Evolutionary conservation across 2,888 invertebrate genomes (phyloP).

Genomic region (Leucania comma): DNA sequence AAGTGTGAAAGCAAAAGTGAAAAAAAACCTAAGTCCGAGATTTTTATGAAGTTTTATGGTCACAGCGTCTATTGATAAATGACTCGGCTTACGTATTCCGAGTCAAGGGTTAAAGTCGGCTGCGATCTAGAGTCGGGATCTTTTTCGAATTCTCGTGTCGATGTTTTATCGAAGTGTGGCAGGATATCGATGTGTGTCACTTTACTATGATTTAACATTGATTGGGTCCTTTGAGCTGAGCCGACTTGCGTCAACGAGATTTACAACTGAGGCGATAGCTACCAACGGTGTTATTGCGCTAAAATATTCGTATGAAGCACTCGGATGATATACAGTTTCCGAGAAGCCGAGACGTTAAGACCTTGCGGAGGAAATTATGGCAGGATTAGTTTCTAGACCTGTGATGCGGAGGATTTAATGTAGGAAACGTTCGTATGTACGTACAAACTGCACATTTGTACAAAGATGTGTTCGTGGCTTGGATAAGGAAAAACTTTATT

Average conservation of each 20-base stretch:
- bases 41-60: constrained; percentile 72
- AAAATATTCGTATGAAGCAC: constrained; percentile 69
- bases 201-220: constrained; percentile 86
- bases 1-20: constrained; percentile 58
- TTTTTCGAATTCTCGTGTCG: constrained; percentile 79
- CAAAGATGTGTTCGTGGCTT: not conserved
- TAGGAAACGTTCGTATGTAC: constrained; percentile 59
- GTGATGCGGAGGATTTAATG: constrained; percentile 61
- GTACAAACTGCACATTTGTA: constrained; percentile 38
- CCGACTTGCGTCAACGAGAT: constrained; percentile 77
- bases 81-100: constrained; percentile 84
- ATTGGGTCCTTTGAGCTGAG: constrained; percentile 82
- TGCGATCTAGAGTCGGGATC: constrained; percentile 84
- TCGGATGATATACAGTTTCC: constrained; percentile 71
- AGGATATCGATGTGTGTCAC: constrained; percentile 79
- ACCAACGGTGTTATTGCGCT: constrained; percentile 76
- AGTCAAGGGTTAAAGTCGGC: constrained; percentile 86
- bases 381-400: constrained; percentile 74
- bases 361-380: constrained; percentile 73
- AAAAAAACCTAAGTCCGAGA: constrained; percentile 59
- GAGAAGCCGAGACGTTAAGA: constrained; percentile 75
- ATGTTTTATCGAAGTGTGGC: constrained; percentile 75
- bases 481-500: constrained; percentile 1
- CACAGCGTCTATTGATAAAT: constrained; percentile 85
- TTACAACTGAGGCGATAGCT: constrained; percentile 83